Percentiles rank a stretch among this genome's conserved stretches.
Conservation (phyloP, 37 sponge, comb jelly and placozoan species). For the Hexactinellida sp. region DNA sequence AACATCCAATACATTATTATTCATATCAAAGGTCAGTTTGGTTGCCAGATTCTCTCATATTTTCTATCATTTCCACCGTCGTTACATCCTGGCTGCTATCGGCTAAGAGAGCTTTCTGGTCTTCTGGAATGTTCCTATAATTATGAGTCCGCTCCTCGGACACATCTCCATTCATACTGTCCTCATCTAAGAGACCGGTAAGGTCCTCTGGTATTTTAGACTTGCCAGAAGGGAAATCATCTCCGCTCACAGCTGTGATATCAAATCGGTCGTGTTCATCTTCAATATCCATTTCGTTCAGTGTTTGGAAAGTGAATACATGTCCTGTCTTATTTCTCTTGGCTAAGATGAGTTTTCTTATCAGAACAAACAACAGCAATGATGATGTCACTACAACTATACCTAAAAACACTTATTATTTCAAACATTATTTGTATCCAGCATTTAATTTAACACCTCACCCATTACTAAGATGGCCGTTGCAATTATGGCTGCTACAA, state of each 20-base stretch:
- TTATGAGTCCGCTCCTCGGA: not conserved
- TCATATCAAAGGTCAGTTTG: not conserved
- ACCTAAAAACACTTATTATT: not conserved
- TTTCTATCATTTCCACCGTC: not conserved
- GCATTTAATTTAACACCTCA: too few relatives aligned
- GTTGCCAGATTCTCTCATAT: not conserved
- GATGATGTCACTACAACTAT: not conserved
- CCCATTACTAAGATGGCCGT: not conserved
- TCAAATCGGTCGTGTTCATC: not conserved
- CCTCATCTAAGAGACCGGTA: not conserved
- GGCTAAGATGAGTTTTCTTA: not conserved
- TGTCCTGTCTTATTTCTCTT: not conserved
- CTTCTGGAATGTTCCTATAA: not conserved
- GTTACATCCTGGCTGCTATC: not conserved
- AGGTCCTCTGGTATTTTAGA: not conserved
- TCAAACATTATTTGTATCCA: too few relatives aligned
- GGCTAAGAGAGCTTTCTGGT: not conserved
- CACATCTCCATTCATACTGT: not conserved
- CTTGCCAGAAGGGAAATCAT: not conserved
- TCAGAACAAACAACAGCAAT: not conserved
- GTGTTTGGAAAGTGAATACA: slow-evolving; percentile 1
- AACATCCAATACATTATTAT: too few relatives aligned
- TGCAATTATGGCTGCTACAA: not conserved
- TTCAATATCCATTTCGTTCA: not conserved
- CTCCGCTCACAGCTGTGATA: not conserved